These are phyloP conservation scores for Entomobrya proxima DNA, from an alignment of 2,888 invertebrate genomes.

Conservation along the genomic window DNA sequence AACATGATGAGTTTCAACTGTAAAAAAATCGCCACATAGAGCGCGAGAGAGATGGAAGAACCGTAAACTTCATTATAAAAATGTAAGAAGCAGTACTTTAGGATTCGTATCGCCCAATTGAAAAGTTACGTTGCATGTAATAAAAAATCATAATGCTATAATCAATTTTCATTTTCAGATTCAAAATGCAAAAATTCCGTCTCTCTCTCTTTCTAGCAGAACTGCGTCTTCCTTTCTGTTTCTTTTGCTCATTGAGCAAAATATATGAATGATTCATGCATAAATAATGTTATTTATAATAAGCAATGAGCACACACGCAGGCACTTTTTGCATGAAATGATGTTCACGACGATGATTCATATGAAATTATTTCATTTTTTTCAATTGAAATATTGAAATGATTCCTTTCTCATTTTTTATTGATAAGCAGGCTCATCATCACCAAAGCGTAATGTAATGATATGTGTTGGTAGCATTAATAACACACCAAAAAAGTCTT, in stretches of 20 bases:
- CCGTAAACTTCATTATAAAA: neutral
- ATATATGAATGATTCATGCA: neutral
- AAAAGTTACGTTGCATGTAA: neutral
- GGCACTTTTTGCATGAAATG: neutral
- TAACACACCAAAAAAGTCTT: neutral
- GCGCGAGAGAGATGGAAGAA: neutral
- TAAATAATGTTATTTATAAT: neutral
- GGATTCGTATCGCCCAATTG: neutral
- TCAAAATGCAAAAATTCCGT: neutral
- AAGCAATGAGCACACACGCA: neutral
- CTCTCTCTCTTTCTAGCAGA: too few relatives aligned
- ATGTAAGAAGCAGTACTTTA: neutral
- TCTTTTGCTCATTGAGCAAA: neutral
- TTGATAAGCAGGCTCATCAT: conserved; percentile 20
- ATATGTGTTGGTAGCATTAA: too few relatives aligned
- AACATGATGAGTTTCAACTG: neutral
- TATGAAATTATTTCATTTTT: conserved; percentile 1
- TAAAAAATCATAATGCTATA: neutral
- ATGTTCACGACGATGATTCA: conserved; percentile 9
- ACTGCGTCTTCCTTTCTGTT: neutral
- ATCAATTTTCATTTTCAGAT: neutral
- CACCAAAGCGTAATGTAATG: neutral
- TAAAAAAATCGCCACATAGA: neutral
- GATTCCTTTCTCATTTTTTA: conserved; percentile 17
- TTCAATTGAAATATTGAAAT: conserved; percentile 24